Percentiles rank a stretch among this genome's conserved stretches.
phyloP scores from a whole-genome alignment of 2,888 invertebrate species.

The Synergus gifuensis region DNA sequence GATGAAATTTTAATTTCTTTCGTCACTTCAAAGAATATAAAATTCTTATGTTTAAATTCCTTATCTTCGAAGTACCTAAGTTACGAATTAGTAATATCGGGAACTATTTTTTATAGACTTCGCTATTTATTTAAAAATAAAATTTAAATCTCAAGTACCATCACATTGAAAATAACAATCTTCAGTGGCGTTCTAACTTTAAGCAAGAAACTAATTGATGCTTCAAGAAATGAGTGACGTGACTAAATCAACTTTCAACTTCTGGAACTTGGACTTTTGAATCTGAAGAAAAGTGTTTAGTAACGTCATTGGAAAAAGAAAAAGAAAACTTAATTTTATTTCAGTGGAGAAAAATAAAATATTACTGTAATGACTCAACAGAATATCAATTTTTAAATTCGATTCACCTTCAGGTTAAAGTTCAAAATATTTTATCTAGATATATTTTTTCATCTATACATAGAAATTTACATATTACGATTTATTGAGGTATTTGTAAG shows the following conservation, averaged over 20 bases:
- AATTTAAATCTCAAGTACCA: background rate
- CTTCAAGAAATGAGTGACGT: background rate
- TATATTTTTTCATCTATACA: background rate
- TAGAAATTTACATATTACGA: background rate
- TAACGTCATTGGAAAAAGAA: background rate
- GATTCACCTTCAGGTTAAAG: too few species aligned
- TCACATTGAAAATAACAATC: background rate
- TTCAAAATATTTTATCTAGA: background rate
- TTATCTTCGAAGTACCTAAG: background rate
- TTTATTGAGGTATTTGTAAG: background rate
- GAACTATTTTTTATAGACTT: background rate
- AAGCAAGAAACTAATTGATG: constrained; percentile 1
- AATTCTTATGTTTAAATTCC: background rate
- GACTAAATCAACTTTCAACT: constrained; percentile 8
- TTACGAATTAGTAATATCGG: background rate
- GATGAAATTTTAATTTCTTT: background rate
- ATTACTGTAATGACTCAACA: background rate
- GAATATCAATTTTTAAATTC: background rate
- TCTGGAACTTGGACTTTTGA: background rate
- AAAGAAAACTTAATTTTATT: background rate
- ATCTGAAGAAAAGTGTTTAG: background rate
- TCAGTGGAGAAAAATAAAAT: background rate
- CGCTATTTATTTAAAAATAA: background rate
- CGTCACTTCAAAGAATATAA: background rate
- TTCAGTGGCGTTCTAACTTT: background rate